Conservation (phyloP, 2,113 vertebrate genomes). For the Mormoops blainvillei region DNA sequence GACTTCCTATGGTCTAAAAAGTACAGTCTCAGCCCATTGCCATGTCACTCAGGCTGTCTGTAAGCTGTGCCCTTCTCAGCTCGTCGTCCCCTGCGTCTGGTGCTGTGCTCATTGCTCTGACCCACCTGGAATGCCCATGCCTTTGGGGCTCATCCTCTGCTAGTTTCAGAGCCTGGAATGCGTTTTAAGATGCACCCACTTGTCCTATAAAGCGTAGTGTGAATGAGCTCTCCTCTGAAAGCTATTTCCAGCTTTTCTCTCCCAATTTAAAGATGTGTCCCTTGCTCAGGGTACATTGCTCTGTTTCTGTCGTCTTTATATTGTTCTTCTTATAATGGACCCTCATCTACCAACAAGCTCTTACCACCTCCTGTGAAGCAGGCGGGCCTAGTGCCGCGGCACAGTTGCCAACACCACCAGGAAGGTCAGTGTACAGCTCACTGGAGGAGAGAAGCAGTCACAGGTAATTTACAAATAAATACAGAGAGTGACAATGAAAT, state of each 20-base stretch:
- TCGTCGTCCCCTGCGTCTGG: rapidly evolving
- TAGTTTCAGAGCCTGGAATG: not conserved
- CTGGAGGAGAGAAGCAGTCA: not conserved
- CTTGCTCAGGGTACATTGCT: not conserved
- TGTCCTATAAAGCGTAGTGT: not conserved
- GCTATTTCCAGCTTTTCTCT: not conserved
- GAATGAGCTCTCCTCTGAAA: not conserved
- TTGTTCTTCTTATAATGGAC: not conserved
- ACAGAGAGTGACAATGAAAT: not conserved
- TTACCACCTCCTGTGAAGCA: not conserved
- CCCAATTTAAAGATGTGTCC: not conserved
- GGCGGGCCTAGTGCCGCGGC: not conserved
- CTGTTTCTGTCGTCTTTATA: not conserved
- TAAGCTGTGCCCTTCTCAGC: rapidly evolving
- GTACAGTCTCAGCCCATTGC: not conserved
- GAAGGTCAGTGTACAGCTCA: no score
- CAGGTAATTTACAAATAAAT: not conserved
- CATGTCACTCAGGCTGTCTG: not conserved
- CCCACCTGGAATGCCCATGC: not conserved
- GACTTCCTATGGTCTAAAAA: not conserved
- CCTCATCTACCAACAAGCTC: not conserved
- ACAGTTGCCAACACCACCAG: not conserved
- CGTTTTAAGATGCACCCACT: not conserved
- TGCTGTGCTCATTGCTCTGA: not conserved
- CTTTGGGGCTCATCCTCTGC: not conserved